These are phyloP conservation scores for Oncorhynchus tshawytscha DNA, from an alignment of 2,113 vertebrate genomes.

Conservation along the genomic window DNA sequence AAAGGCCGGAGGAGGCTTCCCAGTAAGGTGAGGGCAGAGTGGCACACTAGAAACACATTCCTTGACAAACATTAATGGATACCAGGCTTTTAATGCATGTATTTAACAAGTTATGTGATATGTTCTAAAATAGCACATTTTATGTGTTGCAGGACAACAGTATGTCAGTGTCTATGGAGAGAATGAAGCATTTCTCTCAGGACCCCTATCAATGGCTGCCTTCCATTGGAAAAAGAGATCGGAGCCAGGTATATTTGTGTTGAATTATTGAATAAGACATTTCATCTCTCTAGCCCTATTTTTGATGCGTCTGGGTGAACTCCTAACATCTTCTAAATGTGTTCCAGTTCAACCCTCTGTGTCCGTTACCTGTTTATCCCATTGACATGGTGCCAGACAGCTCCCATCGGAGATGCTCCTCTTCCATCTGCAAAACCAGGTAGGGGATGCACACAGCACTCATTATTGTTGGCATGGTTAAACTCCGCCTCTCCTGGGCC, in stretches of 20 bases:
- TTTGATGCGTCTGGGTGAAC: slow-evolving; percentile 29
- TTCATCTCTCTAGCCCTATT: slow-evolving; percentile 34
- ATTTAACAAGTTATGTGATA: not conserved
- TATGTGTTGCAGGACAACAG: slow-evolving; percentile 78
- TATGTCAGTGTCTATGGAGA: slow-evolving; percentile 79
- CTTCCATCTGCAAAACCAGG: slow-evolving; percentile 83
- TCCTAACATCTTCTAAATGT: not conserved
- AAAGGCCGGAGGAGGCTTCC: slow-evolving; percentile 83
- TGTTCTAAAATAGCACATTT: slow-evolving; percentile 29
- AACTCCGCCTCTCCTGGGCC: slow-evolving; percentile 35
- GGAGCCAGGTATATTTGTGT: slow-evolving; percentile 77
- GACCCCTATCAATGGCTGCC: slow-evolving; percentile 85
- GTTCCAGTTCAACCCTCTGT: slow-evolving; percentile 82
- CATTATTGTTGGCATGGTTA: slow-evolving; percentile 26
- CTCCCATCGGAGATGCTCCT: slow-evolving; percentile 81
- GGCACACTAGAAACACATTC: too few species aligned
- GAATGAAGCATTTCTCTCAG: slow-evolving; percentile 79
- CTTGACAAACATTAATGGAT: too few species aligned
- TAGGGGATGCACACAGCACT: slow-evolving; percentile 52
- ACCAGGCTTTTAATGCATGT: too few species aligned
- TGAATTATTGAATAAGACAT: not conserved
- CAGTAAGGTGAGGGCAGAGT: slow-evolving; percentile 78
- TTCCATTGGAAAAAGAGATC: slow-evolving; percentile 82
- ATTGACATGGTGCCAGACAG: slow-evolving; percentile 83
- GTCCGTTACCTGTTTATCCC: slow-evolving; percentile 80